Base-by-base conservation (phyloP, 2,888 invertebrate genomes). In the Cataglyphis altisquamis region DNA sequence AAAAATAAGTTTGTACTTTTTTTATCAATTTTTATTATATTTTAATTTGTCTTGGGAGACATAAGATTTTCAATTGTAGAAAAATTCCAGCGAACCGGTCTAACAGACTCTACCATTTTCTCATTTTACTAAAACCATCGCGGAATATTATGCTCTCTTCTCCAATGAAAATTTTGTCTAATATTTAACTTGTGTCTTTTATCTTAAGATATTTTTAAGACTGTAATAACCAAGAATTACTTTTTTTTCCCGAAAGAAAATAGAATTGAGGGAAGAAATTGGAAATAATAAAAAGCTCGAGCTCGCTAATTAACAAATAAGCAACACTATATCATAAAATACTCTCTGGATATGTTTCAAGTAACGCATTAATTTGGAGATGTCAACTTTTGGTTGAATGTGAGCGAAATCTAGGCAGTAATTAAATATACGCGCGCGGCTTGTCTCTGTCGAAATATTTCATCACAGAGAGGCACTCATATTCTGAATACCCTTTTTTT, bases 41-140 rank as follows among this genome's bases (percentile, higher is more conserved):
- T 75, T 12, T 18, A 52, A 75, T 75, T 36, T 77, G 10, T 77
- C 15, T 18, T 21, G 12, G 9, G 21, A 32, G 25, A 41, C 10
- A 18, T 12, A 36, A 70, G 25, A 45, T n/a, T 36, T 62, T 45
- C 8, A 21, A 60, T n/a, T 45, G 36, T 36, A 18, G 25, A 66
- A 66, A 68, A 41, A 57, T 39, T 21, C 21, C 70, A n/a, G 21
- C 48, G 18, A 29, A 62, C 18, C n/a, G 12, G 9, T 32, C 48
- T 29, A 21, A 32, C 57, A n/a, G 60, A 60, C 57, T 55, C 9
- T 4, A 21, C 29, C 21, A 32, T 45, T 70, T 68, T 62, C 70
- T 78, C 60, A 80, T 80, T 62, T 80, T 41, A 60, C 70, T 80
- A 80, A 80, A 80, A 80, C 70, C 60, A 21, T 70, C 45, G 70